A percentile compares a stretch with the other conserved stretches of the same genome.
These are phyloP conservation scores for Cataglyphis cursor DNA, from an alignment of 2,888 invertebrate species.

Conservation along the genomic window DNA sequence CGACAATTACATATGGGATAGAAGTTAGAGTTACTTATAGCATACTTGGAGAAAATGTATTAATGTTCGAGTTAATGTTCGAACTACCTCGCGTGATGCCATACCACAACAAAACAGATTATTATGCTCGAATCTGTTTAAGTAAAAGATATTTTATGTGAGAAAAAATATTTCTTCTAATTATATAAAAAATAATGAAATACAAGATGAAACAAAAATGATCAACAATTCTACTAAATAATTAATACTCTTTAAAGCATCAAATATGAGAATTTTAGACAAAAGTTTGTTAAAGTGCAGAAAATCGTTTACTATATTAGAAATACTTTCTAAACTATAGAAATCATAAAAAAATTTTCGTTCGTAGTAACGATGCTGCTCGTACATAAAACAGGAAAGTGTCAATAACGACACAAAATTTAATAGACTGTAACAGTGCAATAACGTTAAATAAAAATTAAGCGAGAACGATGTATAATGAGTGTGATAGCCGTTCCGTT, in stretches of 20 bases:
- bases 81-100: slow-evolving; percentile 76
- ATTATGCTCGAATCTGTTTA: slow-evolving; percentile 15
- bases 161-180: slow-evolving; percentile 5
- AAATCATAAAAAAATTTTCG: slow-evolving; percentile 54
- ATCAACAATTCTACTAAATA: slow-evolving; percentile 2
- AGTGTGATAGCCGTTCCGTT: slow-evolving; percentile 84
- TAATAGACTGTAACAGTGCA: slow-evolving; percentile 57
- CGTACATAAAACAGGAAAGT: slow-evolving; percentile 41
- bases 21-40: slow-evolving; percentile 59
- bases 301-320: slow-evolving; percentile 16
- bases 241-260: not conserved
- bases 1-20: slow-evolving; percentile 37
- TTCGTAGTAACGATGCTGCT: slow-evolving; percentile 60
- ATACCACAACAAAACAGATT: slow-evolving; percentile 60
- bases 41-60: slow-evolving; percentile 52
- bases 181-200: not conserved
- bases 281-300: slow-evolving; percentile 14
- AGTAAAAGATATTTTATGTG: slow-evolving; percentile 24
- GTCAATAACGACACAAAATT: slow-evolving; percentile 31
- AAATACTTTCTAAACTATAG: slow-evolving; percentile 37
- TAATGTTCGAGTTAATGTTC: slow-evolving; percentile 61
- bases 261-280: not conserved
- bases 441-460: slow-evolving; percentile 51
- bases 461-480: slow-evolving; percentile 73
- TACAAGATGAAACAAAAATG: not conserved